phyloP scores from a whole-genome alignment of 2,113 vertebrate species.

The Sciurus niger region DNA sequence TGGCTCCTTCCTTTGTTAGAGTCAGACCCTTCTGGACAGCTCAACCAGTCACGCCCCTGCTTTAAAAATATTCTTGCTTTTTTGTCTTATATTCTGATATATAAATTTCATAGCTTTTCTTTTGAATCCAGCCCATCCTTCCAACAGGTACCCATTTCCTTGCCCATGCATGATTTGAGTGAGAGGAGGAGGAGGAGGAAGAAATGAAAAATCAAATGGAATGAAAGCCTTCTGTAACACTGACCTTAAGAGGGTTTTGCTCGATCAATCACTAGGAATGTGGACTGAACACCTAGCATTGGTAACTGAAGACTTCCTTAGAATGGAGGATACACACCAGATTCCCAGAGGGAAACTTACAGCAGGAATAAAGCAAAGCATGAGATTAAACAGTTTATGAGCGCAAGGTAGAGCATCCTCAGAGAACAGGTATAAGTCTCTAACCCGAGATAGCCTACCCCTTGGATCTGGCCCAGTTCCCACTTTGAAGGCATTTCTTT shows the following conservation, averaged over 20 bases:
- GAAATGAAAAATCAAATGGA: background rate
- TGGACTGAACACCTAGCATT: background rate
- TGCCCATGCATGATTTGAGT: no score
- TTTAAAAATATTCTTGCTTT: no score
- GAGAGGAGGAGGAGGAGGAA: background rate
- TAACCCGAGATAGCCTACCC: background rate
- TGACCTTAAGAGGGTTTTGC: background rate
- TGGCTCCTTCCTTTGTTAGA: no score
- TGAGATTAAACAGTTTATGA: background rate
- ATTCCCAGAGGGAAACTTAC: background rate
- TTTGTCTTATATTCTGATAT: no score
- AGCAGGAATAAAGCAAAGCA: background rate
- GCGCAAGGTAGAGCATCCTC: background rate
- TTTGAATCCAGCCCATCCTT: no score
- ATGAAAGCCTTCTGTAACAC: background rate
- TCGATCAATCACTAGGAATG: background rate
- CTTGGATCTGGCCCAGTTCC: background rate
- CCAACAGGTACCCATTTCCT: no score
- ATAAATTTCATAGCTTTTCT: no score
- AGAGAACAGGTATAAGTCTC: background rate
- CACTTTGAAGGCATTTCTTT: background rate
- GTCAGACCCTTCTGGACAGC: no score
- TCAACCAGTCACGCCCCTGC: no score
- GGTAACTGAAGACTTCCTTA: background rate
- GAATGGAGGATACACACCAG: background rate